Evolutionary conservation across 2,888 invertebrate species (phyloP).

Genomic region (Clunio marinus): DNA sequence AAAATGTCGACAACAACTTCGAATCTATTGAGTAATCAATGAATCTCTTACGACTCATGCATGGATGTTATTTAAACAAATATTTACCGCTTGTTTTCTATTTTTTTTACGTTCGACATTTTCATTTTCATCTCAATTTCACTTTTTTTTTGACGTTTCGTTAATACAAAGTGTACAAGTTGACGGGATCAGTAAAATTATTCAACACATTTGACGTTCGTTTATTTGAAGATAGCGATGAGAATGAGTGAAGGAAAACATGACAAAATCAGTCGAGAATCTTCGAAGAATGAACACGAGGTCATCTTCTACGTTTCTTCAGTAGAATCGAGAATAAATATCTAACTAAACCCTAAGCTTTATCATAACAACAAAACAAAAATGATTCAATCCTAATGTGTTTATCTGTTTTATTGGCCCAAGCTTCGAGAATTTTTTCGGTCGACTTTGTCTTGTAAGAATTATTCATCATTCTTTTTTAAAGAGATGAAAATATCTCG

Average conservation of each 20-base stretch:
- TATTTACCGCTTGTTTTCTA: background rate
- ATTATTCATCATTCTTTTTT: background rate
- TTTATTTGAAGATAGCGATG: background rate
- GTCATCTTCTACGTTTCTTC: no score
- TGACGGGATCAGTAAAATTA: slow-evolving; percentile 6
- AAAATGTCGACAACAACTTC: slow-evolving; percentile 31
- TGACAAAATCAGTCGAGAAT: slow-evolving; percentile 10
- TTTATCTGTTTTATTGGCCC: background rate
- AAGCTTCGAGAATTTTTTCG: background rate
- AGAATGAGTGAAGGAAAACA: background rate
- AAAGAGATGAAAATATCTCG: slow-evolving; percentile 1
- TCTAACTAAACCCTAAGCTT: background rate
- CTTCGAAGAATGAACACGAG: no score
- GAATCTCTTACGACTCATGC: background rate
- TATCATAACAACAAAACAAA: background rate
- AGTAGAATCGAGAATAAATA: background rate
- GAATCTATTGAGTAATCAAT: slow-evolving; percentile 30
- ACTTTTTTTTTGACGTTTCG: slow-evolving; percentile 11
- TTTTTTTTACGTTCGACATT: background rate
- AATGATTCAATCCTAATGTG: background rate
- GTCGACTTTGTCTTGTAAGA: background rate
- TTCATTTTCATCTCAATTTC: slow-evolving; percentile 26
- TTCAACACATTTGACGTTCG: slow-evolving; percentile 20
- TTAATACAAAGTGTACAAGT: background rate
- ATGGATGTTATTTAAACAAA: slow-evolving; percentile 5